A percentile compares a stretch with the other conserved stretches of the same genome.
Conservation (phyloP, 2,113 vertebrate genomes). For the Entosphenus tridentatus region DNA sequence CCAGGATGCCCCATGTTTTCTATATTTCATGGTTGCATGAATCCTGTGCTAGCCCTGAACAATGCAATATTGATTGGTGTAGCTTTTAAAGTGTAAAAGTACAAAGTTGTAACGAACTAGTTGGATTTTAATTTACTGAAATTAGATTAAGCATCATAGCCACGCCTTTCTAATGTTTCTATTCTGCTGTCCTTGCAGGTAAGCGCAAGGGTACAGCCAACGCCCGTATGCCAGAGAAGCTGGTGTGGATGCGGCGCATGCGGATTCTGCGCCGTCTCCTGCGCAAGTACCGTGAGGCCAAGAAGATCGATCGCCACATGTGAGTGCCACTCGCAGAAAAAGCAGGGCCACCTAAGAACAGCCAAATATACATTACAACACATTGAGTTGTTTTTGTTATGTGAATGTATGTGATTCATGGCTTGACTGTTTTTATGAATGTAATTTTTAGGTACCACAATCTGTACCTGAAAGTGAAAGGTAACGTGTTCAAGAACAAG, state of each 20-base stretch:
- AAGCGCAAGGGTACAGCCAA: conserved; percentile 4
- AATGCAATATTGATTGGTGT: too few species aligned
- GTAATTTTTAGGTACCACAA: background rate
- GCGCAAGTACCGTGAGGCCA: conserved; percentile 3
- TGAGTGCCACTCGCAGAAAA: background rate
- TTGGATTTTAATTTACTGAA: too few species aligned
- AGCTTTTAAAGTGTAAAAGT: too few species aligned
- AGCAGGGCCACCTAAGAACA: background rate
- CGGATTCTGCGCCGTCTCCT: conserved; percentile 3
- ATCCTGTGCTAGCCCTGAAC: too few species aligned
- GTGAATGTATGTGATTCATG: background rate
- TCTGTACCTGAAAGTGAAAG: conserved; percentile 1
- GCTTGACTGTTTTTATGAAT: background rate
- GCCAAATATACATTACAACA: background rate
- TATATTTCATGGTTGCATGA: too few species aligned
- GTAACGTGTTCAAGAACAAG: conserved; percentile 6
- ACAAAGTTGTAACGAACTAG: too few species aligned
- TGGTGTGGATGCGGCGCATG: conserved; percentile 6
- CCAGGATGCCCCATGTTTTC: too few species aligned
- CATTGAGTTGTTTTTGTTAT: background rate
- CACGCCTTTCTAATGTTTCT: too few species aligned
- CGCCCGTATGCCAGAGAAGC: conserved; percentile 1
- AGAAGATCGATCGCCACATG: conserved; percentile 6
- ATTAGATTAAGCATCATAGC: too few species aligned
- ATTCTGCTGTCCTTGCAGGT: background rate